phyloP scores from a whole-genome alignment of 2,888 invertebrate genomes.

The Drosophila putrida region DNA sequence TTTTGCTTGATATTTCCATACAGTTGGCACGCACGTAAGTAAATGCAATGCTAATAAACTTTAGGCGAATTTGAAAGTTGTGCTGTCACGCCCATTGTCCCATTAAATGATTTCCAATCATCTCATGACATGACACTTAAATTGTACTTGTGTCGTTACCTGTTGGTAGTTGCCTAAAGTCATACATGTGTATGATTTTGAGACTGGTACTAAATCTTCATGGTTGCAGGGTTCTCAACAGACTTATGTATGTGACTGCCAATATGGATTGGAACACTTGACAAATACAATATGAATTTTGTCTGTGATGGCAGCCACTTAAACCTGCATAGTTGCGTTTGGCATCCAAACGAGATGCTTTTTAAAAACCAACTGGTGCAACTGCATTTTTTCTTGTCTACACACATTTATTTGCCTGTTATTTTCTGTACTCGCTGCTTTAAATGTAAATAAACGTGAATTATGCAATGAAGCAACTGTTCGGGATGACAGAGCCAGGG shows the following conservation, averaged over 20 bases:
- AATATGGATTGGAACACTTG: conserved; percentile 11
- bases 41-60: conserved; percentile 40
- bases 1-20: conserved; percentile 93
- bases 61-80: conserved; percentile 68
- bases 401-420: conserved; percentile 40
- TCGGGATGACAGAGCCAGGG: conserved; percentile 54
- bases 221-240: conserved; percentile 59
- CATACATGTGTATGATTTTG: neutral
- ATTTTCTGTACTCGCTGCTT: conserved; percentile 51
- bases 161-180: neutral
- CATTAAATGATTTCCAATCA: conserved; percentile 62
- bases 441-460: conserved; percentile 59
- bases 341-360: conserved; percentile 17
- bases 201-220: neutral
- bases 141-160: conserved; percentile 40
- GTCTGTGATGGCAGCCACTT: conserved; percentile 54
- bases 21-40: conserved; percentile 93
- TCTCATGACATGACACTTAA: conserved; percentile 68
- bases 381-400: conserved; percentile 43
- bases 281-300: neutral
- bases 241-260: conserved; percentile 29
- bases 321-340: neutral
- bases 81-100: conserved; percentile 60
- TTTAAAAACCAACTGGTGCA: conserved; percentile 43
- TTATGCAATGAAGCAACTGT: conserved; percentile 61